Conservation (phyloP, 1,140 invertebrate species). For the Rhyacophila brunnea region DNA sequence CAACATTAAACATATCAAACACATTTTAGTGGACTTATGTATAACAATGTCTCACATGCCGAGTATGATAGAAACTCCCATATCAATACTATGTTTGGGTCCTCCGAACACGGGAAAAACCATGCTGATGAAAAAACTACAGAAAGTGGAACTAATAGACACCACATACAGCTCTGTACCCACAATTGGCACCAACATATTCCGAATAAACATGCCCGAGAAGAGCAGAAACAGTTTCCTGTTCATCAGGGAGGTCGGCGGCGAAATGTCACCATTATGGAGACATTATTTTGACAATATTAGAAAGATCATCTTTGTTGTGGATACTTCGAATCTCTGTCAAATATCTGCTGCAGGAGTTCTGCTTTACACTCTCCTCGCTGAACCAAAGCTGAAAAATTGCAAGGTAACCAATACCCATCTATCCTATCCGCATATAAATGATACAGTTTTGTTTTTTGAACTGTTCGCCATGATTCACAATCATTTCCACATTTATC, state of each 20-base stretch:
- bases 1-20: too few species aligned
- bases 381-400: conserved; percentile 63
- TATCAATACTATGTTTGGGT: conserved; percentile 69
- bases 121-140: conserved; percentile 70
- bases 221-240: conserved; percentile 50
- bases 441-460: too few species aligned
- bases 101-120: conserved; percentile 79
- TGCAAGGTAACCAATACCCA: conserved; percentile 57
- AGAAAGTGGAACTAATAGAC: conserved; percentile 65
- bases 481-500: too few species aligned
- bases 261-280: conserved; percentile 78
- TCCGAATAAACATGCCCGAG: conserved; percentile 58
- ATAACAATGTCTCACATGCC: too few species aligned
- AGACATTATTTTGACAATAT: conserved; percentile 67
- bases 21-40: too few species aligned
- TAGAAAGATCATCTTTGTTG: conserved; percentile 72
- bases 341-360: conserved; percentile 79
- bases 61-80: conserved; percentile 26
- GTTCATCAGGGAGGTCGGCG: conserved; percentile 67
- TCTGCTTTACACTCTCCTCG: conserved; percentile 70
- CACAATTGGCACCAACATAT: conserved; percentile 76
- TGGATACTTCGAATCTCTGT: conserved; percentile 76
- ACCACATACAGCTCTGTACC: conserved; percentile 71
- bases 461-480: too few species aligned
- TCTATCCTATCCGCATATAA: too few species aligned